phyloP scores from a whole-genome alignment of 2,797 vertebrate genomes.

The Pipistrellus kuhlii region DNA sequence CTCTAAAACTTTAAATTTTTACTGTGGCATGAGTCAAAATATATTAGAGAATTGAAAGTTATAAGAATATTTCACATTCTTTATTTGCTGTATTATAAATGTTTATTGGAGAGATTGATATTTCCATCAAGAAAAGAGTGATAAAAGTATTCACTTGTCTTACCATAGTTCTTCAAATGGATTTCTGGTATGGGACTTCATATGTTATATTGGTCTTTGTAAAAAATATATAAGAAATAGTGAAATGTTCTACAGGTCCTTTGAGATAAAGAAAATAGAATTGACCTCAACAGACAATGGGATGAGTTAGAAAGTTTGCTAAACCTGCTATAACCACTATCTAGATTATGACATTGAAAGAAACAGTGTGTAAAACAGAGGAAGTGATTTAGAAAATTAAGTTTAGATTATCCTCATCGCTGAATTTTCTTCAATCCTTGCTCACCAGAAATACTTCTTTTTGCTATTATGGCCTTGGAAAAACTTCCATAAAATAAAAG shows the following conservation, averaged over 20 bases:
- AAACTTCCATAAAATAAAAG: background rate
- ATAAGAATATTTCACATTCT: conserved; percentile 33
- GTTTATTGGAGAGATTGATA: background rate
- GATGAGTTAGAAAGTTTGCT: background rate
- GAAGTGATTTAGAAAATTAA: conserved; percentile 14
- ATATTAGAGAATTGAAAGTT: background rate
- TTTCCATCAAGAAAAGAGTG: background rate
- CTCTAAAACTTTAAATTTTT: conserved; percentile 36
- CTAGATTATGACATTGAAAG: background rate
- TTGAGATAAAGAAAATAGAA: conserved; percentile 40
- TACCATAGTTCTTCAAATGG: background rate
- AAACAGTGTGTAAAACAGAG: background rate
- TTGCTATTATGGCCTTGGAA: background rate
- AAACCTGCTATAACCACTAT: background rate
- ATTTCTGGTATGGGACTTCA: background rate
- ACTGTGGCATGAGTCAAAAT: conserved; percentile 23
- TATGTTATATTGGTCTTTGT: conserved; percentile 16
- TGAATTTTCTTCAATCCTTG: background rate
- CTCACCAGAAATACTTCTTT: background rate
- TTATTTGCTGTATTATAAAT: background rate
- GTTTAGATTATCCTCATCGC: background rate
- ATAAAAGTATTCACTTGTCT: background rate
- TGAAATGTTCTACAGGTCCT: background rate
- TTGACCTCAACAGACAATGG: background rate
- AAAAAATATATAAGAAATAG: background rate